These are phyloP conservation scores for Copidosoma floridanum DNA, from an alignment of 1,140 invertebrate genomes.

Conservation along the genomic window DNA sequence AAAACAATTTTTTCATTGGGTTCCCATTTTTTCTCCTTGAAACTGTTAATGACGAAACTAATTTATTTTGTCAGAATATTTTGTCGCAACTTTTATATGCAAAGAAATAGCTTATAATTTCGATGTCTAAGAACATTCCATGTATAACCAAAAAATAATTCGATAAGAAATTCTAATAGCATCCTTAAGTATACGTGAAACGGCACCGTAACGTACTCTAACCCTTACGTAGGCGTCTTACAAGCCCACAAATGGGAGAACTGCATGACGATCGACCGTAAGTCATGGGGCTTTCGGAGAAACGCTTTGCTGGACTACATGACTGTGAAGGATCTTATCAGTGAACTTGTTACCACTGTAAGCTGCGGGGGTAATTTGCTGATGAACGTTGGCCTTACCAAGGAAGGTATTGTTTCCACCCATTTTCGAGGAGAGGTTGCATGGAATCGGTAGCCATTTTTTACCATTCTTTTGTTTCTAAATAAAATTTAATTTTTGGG, in stretches of 20 bases:
- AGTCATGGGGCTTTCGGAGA: slow-evolving; percentile 84
- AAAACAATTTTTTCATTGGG: too few species aligned
- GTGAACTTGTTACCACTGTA: slow-evolving; percentile 72
- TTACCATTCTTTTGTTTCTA: too few species aligned
- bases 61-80: too few species aligned
- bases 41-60: too few species aligned
- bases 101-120: too few species aligned
- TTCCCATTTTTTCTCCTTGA: too few species aligned
- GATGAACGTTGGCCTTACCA: slow-evolving; percentile 89
- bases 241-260: slow-evolving; percentile 86
- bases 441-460: slow-evolving; percentile 62
- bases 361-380: slow-evolving; percentile 86
- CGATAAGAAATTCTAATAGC: slow-evolving; percentile 3
- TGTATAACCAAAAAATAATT: too few species aligned
- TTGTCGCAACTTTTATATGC: too few species aligned
- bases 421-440: slow-evolving; percentile 84
- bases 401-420: slow-evolving; percentile 81
- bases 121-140: too few species aligned
- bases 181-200: not conserved
- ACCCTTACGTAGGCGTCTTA: slow-evolving; percentile 66
- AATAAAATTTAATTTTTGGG: too few species aligned
- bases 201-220: too few species aligned
- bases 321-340: slow-evolving; percentile 68
- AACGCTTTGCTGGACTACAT: slow-evolving; percentile 72
- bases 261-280: slow-evolving; percentile 84